These are phyloP conservation scores for Ditylenchus dipsaci DNA, from an alignment of 1,140 invertebrate species.

Conservation along the genomic window DNA sequence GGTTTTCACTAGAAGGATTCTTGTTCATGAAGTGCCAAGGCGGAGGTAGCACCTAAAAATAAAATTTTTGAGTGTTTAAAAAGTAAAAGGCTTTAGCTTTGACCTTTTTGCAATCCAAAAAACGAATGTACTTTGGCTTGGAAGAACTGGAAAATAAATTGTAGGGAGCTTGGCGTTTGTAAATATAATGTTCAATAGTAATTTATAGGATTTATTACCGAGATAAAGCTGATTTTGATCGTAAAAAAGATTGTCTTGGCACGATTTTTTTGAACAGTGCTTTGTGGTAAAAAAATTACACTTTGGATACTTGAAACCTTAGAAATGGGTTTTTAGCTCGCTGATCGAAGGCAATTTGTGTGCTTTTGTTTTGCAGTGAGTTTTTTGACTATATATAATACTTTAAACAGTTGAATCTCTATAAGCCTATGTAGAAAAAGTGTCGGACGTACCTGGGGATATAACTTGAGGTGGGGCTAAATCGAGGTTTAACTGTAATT, in stretches of 20 bases:
- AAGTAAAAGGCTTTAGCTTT: constrained; percentile 42
- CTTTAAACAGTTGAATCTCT: no score
- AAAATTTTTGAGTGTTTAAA: neutral
- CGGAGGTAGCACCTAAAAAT: constrained; percentile 13
- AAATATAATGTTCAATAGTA: neutral
- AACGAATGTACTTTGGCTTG: constrained; percentile 47
- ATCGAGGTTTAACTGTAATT: no score
- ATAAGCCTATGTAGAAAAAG: no score
- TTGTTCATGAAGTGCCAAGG: constrained; percentile 40
- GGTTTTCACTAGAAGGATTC: constrained; percentile 45
- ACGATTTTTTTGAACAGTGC: constrained; percentile 32
- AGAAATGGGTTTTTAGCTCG: neutral
- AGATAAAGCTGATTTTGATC: constrained; percentile 48
- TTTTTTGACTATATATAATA: constrained; percentile 8
- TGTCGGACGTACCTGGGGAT: no score
- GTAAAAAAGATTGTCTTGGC: constrained; percentile 37
- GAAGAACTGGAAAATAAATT: constrained; percentile 42
- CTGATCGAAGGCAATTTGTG: constrained; percentile 37
- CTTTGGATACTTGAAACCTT: neutral
- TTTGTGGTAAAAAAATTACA: constrained; percentile 13
- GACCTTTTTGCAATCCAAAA: constrained; percentile 38
- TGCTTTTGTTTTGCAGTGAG: constrained; percentile 52
- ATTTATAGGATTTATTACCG: constrained; percentile 40
- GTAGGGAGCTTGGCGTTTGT: neutral
- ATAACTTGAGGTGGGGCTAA: no score